Conservation (phyloP, 2,797 vertebrate genomes). For the Spinus pinus region DNA sequence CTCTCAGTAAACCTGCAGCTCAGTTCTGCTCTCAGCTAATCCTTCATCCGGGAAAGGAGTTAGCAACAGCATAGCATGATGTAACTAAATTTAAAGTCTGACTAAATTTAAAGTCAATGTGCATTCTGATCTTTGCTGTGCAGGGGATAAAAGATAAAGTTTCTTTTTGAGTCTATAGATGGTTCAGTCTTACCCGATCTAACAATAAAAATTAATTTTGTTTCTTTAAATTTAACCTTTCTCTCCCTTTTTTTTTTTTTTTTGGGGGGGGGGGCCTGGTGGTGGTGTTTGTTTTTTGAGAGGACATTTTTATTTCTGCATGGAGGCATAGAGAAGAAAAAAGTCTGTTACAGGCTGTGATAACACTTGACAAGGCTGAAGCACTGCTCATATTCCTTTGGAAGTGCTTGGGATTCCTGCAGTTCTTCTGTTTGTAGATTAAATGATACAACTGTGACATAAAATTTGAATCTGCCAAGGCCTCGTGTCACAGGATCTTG, state of each 20-base stretch:
- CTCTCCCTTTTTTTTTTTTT: background rate
- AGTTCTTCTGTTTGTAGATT: background rate
- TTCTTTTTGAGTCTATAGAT: background rate
- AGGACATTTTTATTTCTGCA: background rate
- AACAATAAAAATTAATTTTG: background rate
- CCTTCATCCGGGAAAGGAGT: background rate
- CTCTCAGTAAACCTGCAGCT: background rate
- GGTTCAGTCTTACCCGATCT: background rate
- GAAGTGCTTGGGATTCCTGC: background rate
- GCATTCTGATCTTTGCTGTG: background rate
- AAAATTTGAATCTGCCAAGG: background rate
- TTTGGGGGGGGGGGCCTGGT: rapidly evolving
- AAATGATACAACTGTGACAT: background rate
- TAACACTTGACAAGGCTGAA: background rate
- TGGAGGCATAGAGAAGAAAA: background rate
- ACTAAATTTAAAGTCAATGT: background rate
- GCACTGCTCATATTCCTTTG: background rate
- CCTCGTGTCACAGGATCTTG: background rate
- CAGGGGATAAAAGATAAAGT: background rate
- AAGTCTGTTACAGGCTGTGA: background rate
- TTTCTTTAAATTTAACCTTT: background rate
- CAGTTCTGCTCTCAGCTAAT: conserved; percentile 23
- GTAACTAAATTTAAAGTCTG: conserved; percentile 55
- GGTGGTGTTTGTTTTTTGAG: background rate
- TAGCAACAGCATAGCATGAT: background rate